Evolutionary conservation across 2,113 vertebrate genomes (phyloP), one percentile per base, ranked within the genome.

Genomic region (Pimephales promelas): DNA sequence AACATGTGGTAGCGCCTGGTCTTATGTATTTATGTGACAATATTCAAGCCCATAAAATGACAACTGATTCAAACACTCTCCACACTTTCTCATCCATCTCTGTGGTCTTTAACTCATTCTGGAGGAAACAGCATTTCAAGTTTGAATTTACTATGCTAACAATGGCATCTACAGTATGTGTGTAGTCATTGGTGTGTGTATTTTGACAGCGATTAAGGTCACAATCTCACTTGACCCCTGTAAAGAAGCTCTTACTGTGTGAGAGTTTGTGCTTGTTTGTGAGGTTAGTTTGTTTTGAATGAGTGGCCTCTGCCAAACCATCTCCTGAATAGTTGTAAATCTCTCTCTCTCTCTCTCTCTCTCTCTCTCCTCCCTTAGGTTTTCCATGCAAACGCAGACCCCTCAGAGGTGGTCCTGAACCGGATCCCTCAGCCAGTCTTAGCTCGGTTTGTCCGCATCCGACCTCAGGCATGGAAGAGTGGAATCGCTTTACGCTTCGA

Each of bases 401-500:
- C 96, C 5, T 95, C 96, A 0, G 98, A 99, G 88, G 97, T 99
- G 82, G 98, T 98, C 61, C 92, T 97, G 79, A 99, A 99, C 89
- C 96, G 96, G 87, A 95, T 99, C 85, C 96, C 96, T 9, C 94
- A 94, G 43, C 97, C 98, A 0, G 95, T 99, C 79, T 92, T 99
- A 88, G 95, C 97, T 1, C 96, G 98, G 36, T 99, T 98, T 0
- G 92, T 99, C 70, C 94, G 98, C 40, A 95, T 99, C 87, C 93
- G 96, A 76, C 98, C 98, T 0, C 98, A 98, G 93, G 91, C 92
- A 1, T 99, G 98, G 98, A 95, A 96, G 86, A 96, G 93, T 0
- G 98, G 98, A 90, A 97, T 99, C 0, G 95, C 98, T 0, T 93
- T 99, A 86, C 94, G 98, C 14, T 95, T 99, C 22, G 98, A 99